Evolutionary conservation across 2,113 vertebrate species (phyloP), one percentile per base, ranked within the genome.

Genomic region (Ciconia boyciana): DNA sequence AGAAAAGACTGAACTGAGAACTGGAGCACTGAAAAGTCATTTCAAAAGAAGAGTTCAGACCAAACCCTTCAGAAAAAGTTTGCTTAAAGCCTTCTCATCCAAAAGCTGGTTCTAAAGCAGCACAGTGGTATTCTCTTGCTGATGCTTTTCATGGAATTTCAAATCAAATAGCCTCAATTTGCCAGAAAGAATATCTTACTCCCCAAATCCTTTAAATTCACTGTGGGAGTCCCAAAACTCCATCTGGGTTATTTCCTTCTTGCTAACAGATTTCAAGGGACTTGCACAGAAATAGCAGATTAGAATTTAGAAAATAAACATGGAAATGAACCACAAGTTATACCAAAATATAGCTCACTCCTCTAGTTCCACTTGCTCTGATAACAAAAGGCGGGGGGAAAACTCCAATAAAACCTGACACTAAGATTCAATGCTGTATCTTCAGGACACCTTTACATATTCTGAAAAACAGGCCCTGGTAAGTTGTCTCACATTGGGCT

Each of bases 141-240:
- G 41, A 64, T 58, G 41, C 10, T 82, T 68, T 82, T 89, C 66
- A 66, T 2, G 8, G 81, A 94, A 87, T 81, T 93, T 78, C 70
- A 93, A 94, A 84, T 85, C 77, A 93, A 94, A 94, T 44, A 87
- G 84, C 49, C 43, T 79, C 49, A 85, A 54, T 87, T 87, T 94
- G 44, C 83, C 87, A 76, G 72, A 87, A 92, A 32, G 25, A 83
- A 7, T 68, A 83, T 66, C 76, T 70, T 80, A 48, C 31, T 92
- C 68, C 85, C 46, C 36, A 82, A 61, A 78, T 49, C 74, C 81
- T 49, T 34, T 60, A 79, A 69, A 89, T 93, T 87, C 83, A 69
- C 57, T 29, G 28, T 54, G 61, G 61, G 41, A 89, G 62, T 57
- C 84, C 77, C 80, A 69, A 74, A 87, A 89, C 55, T 90, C 88